phyloP scores from a whole-genome alignment of 2,113 vertebrate genomes.

The Micromys minutus region DNA sequence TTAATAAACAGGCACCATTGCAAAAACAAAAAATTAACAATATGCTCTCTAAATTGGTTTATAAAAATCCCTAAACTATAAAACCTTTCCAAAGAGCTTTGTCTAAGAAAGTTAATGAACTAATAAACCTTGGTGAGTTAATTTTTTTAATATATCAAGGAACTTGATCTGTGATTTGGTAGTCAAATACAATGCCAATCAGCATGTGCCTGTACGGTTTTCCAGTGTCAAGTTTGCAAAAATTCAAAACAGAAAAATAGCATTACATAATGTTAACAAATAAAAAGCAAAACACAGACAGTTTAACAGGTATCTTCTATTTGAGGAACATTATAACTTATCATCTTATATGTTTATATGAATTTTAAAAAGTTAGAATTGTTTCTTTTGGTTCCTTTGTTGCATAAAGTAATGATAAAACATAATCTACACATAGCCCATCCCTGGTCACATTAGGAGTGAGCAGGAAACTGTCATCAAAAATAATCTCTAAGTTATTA shows the following conservation, averaged over 20 bases:
- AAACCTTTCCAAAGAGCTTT: background rate
- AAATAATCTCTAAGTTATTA: background rate
- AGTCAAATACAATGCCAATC: background rate
- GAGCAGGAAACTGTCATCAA: background rate
- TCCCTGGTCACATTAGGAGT: background rate
- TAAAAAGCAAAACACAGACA: constrained; percentile 14
- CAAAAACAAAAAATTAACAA: background rate
- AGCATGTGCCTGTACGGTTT: background rate
- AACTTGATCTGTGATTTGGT: background rate
- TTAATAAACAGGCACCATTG: background rate
- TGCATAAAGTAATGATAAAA: background rate
- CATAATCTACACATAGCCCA: background rate
- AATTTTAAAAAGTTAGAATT: constrained; percentile 12
- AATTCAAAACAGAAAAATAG: constrained; percentile 39
- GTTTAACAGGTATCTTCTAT: constrained; percentile 1
- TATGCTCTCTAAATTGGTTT: background rate
- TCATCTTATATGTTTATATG: background rate
- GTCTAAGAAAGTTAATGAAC: background rate
- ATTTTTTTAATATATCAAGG: constrained; percentile 30
- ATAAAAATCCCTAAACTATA: background rate
- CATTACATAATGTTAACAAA: constrained; percentile 20
- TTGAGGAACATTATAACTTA: background rate
- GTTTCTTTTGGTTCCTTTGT: background rate
- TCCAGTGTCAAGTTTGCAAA: constrained; percentile 8
- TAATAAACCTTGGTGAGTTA: background rate